phyloP scores from a whole-genome alignment of 1,140 invertebrate genomes.

The Mercenaria mercenaria region DNA sequence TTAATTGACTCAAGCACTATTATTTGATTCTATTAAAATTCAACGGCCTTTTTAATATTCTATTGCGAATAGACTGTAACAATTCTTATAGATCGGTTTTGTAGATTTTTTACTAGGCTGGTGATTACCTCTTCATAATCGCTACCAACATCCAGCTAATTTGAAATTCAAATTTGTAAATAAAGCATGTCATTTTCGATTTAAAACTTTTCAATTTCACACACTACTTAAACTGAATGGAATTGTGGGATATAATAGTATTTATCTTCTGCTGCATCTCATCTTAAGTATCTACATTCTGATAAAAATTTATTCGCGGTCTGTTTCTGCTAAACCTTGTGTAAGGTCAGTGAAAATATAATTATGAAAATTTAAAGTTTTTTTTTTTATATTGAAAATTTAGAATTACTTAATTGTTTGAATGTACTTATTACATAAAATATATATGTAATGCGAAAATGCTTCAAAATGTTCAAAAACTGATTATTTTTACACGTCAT shows the following conservation, averaged over 20 bases:
- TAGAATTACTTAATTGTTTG: too few species aligned
- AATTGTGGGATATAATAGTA: slow-evolving; percentile 28
- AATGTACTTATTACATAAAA: too few species aligned
- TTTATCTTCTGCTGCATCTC: background rate
- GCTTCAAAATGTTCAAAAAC: too few species aligned
- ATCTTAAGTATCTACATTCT: slow-evolving; percentile 18
- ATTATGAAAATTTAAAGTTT: too few species aligned
- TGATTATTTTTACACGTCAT: too few species aligned
- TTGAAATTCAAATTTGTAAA: slow-evolving; percentile 64
- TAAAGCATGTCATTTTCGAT: slow-evolving; percentile 59
- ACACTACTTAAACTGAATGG: slow-evolving; percentile 50
- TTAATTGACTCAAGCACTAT: slow-evolving; percentile 62
- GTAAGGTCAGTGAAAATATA: too few species aligned
- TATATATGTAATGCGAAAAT: too few species aligned
- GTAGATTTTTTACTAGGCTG: slow-evolving; percentile 54
- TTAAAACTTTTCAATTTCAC: slow-evolving; percentile 59
- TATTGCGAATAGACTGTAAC: slow-evolving; percentile 46
- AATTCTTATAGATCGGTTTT: slow-evolving; percentile 54
- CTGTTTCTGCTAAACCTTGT: too few species aligned
- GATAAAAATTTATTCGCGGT: background rate
- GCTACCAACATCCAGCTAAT: slow-evolving; percentile 22
- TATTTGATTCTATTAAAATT: slow-evolving; percentile 64
- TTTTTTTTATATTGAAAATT: too few species aligned
- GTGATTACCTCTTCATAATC: slow-evolving; percentile 53
- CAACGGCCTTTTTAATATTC: slow-evolving; percentile 63